phyloP scores from a whole-genome alignment of 2,888 invertebrate genomes.

The Idaea dimidiata region DNA sequence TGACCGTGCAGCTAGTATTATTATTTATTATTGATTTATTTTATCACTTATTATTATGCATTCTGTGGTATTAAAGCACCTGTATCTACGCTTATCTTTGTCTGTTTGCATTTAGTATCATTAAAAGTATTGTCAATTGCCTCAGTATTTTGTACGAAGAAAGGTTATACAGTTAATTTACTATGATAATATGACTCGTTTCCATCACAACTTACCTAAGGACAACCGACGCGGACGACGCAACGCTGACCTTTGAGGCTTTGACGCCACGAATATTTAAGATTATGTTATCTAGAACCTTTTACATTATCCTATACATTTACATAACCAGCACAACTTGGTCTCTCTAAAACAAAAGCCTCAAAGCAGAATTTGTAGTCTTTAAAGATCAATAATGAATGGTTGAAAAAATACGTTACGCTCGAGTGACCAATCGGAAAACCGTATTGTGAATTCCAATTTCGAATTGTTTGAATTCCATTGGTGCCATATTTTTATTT shows the following conservation, averaged over 20 bases:
- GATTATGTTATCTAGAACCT: constrained; percentile 55
- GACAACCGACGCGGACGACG: constrained; percentile 10
- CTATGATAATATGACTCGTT: no score
- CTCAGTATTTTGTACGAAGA: neutral
- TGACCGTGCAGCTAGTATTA: no score
- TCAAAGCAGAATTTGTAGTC: neutral
- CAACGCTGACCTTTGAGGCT: constrained; percentile 38
- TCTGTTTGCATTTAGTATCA: neutral
- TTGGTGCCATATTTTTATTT: constrained; percentile 48
- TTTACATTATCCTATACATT: constrained; percentile 43
- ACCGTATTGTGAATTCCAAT: constrained; percentile 49
- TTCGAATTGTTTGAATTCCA: constrained; percentile 56
- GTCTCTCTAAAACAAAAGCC: constrained; percentile 27
- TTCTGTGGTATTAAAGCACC: neutral
- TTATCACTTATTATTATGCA: neutral
- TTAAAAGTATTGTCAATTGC: neutral
- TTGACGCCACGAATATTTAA: constrained; percentile 52
- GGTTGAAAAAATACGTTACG: constrained; percentile 41
- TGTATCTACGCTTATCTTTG: neutral
- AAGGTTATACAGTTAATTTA: no score
- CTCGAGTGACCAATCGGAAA: constrained; percentile 54
- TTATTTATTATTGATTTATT: no score
- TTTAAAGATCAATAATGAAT: constrained; percentile 14
- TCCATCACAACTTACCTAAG: neutral
- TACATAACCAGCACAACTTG: constrained; percentile 21